Evolutionary conservation across 2,113 vertebrate genomes (phyloP), one percentile per base, ranked within the genome.

Genomic region (Pomatorhinus ruficollis): DNA sequence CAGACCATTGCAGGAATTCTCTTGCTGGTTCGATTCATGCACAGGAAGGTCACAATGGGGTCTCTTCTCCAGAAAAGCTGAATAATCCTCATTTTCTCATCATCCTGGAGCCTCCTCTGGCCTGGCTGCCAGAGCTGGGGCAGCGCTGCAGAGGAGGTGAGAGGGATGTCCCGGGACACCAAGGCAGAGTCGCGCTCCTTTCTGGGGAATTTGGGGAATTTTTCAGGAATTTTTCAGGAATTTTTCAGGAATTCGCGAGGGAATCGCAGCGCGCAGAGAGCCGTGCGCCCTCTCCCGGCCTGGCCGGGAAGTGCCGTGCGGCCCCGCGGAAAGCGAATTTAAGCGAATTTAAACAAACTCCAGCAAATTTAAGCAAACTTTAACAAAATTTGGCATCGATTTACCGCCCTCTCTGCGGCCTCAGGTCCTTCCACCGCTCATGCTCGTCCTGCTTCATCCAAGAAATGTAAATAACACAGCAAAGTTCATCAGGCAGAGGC

Each of bases 221-320:
- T 59, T 76, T 10, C 4, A 33, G 45, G 81, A 45, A 63, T 54
- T 75, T 78, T 49, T 28, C 15, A 10, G 53, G 83, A 57, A 45
- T 56, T 18, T 15, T 7, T 28, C 27, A 11, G 50, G 49, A 50
- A 53, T 53, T 12, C 10, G 10, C 30, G 4, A 39, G 37, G 37
- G 37, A 39, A 39, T 39, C 37, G 37, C 37, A 39, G 78, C 12
- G 61, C 69, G 6, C 18, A 3, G 22, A 68, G 74, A 31, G 31
- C 15, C 49, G 10, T 11, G 54, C 90, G 92, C 92, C 87, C 95
- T 94, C 96, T 96, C 63, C 87, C 47, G 96, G 66, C 66, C 35
- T 0, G 2, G 1, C 4, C 4, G 5, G 79, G 61, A 11, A 60
- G 6, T 4, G 79, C 85, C 11, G 47, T 11, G 22, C 47, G 13